Conservation (phyloP, 2,888 invertebrate species). For the Leucozona laternaria region DNA sequence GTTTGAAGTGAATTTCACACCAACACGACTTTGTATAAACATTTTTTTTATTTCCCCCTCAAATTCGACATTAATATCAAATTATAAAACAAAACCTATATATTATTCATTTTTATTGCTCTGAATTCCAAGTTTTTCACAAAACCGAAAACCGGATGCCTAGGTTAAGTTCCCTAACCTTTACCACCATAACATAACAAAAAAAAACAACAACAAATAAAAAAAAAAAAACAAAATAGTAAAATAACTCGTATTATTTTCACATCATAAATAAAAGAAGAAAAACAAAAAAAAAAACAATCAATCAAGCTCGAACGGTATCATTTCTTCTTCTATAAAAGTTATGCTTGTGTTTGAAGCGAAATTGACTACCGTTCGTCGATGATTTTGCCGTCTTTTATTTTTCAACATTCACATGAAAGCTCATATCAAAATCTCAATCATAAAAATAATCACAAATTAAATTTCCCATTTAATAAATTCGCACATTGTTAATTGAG, state of each 20-base stretch:
- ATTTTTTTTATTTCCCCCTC: background rate
- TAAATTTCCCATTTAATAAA: constrained; percentile 17
- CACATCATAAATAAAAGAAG: constrained; percentile 18
- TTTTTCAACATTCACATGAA: constrained; percentile 17
- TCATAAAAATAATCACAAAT: background rate
- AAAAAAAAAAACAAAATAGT: background rate
- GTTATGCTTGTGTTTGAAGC: background rate
- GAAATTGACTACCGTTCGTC: constrained; percentile 19
- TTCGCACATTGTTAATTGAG: constrained; percentile 20
- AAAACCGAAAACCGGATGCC: constrained; percentile 32
- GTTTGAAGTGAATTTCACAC: background rate
- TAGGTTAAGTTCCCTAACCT: constrained; percentile 21
- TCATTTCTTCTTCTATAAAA: constrained; percentile 40
- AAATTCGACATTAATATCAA: background rate
- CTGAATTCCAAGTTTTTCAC: constrained; percentile 3
- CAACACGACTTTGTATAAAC: background rate
- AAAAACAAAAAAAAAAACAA: constrained; percentile 20
- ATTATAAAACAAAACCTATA: constrained; percentile 16
- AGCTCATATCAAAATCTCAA: constrained; percentile 9
- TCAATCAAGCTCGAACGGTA: constrained; percentile 45
- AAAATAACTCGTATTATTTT: constrained; percentile 24
- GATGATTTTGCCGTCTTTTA: background rate
- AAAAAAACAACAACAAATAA: background rate
- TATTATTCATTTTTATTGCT: constrained; percentile 1
- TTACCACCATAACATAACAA: background rate